Evolutionary conservation across 1,140 invertebrate species (phyloP).

Genomic region (Phenacoccus solenopsis): DNA sequence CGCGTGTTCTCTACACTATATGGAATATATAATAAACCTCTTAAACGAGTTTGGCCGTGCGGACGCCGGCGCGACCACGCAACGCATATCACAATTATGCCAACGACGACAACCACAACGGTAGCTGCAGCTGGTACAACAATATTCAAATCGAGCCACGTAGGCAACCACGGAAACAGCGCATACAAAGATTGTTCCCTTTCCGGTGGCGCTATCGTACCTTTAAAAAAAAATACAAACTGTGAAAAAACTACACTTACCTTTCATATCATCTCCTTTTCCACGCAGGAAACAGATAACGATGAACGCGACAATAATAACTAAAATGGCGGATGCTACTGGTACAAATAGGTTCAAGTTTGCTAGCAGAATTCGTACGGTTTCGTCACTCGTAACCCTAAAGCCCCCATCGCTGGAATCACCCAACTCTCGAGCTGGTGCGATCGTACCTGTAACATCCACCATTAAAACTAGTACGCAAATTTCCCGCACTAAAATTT

Average conservation of each 20-base stretch:
- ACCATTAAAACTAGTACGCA: not conserved
- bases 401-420: conserved; percentile 38
- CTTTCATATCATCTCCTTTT: conserved; percentile 68
- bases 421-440: conserved; percentile 71
- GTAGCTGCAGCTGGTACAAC: conserved; percentile 71
- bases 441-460: conserved; percentile 76
- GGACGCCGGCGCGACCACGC: conserved; percentile 61
- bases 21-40: conserved; percentile 43
- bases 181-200: conserved; percentile 45
- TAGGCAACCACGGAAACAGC: conserved; percentile 64
- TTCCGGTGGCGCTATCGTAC: conserved; percentile 63
- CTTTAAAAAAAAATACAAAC: conserved; percentile 37
- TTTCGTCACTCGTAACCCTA: conserved; percentile 49
- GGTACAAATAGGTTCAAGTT: conserved; percentile 89
- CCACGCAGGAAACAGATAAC: conserved; percentile 78
- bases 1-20: no score
- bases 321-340: conserved; percentile 76
- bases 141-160: conserved; percentile 75
- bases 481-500: no score
- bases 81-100: conserved; percentile 76
- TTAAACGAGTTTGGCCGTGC: conserved; percentile 59
- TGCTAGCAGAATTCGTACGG: conserved; percentile 65
- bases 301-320: conserved; percentile 82
- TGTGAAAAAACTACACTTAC: conserved; percentile 40
- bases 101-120: conserved; percentile 72